Conservation (phyloP, 2,113 vertebrate species). For the Zapus hudsonius region DNA sequence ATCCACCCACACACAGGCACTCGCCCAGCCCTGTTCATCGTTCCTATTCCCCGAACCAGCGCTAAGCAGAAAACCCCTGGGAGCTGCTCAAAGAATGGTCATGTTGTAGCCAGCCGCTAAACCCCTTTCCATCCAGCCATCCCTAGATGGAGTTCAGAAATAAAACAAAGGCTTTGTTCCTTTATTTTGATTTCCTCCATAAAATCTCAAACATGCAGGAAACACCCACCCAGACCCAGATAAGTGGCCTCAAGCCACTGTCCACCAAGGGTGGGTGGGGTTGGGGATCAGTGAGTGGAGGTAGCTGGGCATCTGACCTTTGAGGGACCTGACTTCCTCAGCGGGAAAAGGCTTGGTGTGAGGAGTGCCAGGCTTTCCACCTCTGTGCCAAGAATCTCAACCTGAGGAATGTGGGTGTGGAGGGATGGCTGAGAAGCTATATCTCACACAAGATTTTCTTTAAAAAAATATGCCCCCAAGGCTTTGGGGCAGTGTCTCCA, state of each 20-base stretch:
- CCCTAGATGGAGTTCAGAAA: conserved; percentile 64
- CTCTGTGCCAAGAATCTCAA: neutral
- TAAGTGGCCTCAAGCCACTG: conserved; percentile 45
- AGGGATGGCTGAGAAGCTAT: neutral
- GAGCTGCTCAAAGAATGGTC: conserved; percentile 49
- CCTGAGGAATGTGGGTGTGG: conserved; percentile 46
- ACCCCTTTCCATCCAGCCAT: conserved; percentile 51
- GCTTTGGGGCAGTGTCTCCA: conserved; percentile 37
- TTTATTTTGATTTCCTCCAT: conserved; percentile 77
- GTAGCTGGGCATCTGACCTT: conserved; percentile 6
- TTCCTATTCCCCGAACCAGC: neutral
- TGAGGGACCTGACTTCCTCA: neutral
- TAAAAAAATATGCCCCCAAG: conserved; percentile 19
- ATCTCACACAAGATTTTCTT: neutral
- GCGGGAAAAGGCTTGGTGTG: neutral
- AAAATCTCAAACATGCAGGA: conserved; percentile 80
- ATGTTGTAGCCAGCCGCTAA: conserved; percentile 56
- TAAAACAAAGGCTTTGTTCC: conserved; percentile 77
- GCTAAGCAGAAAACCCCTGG: conserved; percentile 15
- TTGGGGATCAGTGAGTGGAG: neutral
- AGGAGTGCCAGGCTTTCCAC: neutral
- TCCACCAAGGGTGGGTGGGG: neutral
- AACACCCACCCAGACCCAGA: conserved; percentile 76
- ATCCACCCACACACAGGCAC: neutral
- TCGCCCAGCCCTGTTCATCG: neutral